A percentile compares a stretch with the other conserved stretches of the same genome.
These are phyloP conservation scores for Pseudopodoces humilis DNA, from an alignment of 2,113 vertebrate genomes.

Conservation along the genomic window DNA sequence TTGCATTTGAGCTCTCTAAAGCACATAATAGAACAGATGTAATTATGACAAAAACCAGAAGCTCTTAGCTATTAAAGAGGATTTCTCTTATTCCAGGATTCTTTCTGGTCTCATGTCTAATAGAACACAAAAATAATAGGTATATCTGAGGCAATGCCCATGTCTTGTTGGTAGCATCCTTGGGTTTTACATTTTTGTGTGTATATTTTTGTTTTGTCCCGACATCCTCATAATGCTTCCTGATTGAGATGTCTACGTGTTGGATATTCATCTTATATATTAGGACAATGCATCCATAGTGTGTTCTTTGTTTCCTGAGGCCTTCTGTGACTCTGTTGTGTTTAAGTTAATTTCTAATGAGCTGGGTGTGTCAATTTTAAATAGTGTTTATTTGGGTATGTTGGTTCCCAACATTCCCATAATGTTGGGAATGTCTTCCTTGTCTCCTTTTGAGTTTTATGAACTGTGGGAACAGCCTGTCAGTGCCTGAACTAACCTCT, in stretches of 20 bases:
- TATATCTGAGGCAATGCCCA: background rate
- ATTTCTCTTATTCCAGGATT: background rate
- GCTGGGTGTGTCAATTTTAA: background rate
- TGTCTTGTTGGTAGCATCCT: background rate
- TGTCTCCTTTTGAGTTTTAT: background rate
- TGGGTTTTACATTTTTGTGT: background rate
- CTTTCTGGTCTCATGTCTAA: background rate
- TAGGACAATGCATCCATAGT: background rate
- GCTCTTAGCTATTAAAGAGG: background rate
- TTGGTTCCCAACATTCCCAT: background rate
- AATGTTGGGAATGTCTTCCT: background rate
- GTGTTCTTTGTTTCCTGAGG: background rate
- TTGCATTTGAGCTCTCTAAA: slow-evolving; percentile 11
- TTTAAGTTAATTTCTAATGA: background rate
- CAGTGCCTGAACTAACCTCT: background rate
- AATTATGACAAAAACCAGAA: background rate
- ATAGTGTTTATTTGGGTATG: background rate
- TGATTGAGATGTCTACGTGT: background rate
- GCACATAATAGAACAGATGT: background rate
- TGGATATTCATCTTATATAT: background rate
- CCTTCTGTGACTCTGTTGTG: background rate
- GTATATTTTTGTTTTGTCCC: background rate
- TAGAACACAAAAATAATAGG: background rate
- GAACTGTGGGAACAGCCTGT: background rate
- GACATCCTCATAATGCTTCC: background rate